Conservation (phyloP, 2,888 invertebrate species). For the Heteromyza rotundicornis region DNA sequence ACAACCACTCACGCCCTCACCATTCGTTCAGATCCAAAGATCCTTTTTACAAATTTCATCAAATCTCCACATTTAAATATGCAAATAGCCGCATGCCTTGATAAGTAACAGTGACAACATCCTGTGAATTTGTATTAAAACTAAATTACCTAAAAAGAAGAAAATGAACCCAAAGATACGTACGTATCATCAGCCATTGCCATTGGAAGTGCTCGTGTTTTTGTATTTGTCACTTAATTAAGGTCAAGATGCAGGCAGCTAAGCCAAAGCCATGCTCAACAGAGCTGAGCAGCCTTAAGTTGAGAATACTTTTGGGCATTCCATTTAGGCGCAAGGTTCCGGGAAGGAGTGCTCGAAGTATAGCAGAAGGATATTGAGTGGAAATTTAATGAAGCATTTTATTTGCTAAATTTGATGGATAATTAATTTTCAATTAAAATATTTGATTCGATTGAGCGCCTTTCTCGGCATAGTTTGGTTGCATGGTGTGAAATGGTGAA, state of each 20-base stretch:
- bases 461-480: no score
- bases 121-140: constrained; percentile 8
- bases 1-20: no score
- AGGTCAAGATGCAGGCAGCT: constrained; percentile 17
- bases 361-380: constrained; percentile 6
- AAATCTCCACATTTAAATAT: constrained; percentile 17
- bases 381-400: constrained; percentile 25
- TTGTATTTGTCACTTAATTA: constrained; percentile 26
- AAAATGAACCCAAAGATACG: neutral
- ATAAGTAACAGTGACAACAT: no score
- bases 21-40: no score
- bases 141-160: constrained; percentile 13
- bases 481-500: no score
- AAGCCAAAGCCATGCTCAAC: neutral
- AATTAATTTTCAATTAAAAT: constrained; percentile 24
- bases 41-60: constrained; percentile 20
- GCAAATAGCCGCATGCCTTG: constrained; percentile 8
- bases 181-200: no score
- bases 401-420: constrained; percentile 21
- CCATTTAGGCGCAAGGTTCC: no score
- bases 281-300: neutral
- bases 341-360: neutral
- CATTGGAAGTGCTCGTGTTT: neutral
- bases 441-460: no score
- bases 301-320: constrained; percentile 11